Conservation (phyloP, 53 echinoderm and acorn worm genomes). For the Paracentrotus lividus region DNA sequence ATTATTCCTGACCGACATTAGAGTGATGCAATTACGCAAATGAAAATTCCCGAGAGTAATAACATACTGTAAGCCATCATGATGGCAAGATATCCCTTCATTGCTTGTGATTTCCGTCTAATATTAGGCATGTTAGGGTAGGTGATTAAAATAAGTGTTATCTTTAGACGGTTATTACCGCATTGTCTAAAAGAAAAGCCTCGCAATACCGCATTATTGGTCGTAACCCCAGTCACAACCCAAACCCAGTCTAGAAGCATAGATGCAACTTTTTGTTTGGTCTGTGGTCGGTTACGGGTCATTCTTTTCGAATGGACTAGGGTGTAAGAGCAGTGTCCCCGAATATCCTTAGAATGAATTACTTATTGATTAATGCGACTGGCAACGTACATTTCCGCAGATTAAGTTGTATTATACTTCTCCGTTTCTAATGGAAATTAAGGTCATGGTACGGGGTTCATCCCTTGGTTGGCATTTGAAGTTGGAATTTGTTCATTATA, state of each 20-base stretch:
- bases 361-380: not conserved
- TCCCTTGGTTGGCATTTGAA: not conserved
- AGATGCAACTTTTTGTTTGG: too few species aligned
- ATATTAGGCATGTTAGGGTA: too few species aligned
- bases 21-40: not conserved
- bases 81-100: not conserved
- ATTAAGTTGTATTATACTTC: constrained; percentile 15
- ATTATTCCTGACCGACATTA: not conserved
- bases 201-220: too few species aligned
- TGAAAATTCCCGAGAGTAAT: not conserved
- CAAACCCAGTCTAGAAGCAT: too few species aligned
- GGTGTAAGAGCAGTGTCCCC: not conserved
- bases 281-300: too few species aligned
- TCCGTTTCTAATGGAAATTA: not conserved
- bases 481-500: not conserved
- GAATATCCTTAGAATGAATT: not conserved
- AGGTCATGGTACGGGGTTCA: not conserved
- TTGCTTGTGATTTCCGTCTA: not conserved
- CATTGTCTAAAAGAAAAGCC: not conserved
- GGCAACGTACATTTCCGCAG: constrained; percentile 27
- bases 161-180: not conserved
- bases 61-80: not conserved
- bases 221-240: too few species aligned
- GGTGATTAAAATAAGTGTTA: not conserved
- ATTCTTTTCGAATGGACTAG: too few species aligned